Evolutionary conservation across 2,888 invertebrate genomes (phyloP).

Genomic region (Hypselothyrea guttata): DNA sequence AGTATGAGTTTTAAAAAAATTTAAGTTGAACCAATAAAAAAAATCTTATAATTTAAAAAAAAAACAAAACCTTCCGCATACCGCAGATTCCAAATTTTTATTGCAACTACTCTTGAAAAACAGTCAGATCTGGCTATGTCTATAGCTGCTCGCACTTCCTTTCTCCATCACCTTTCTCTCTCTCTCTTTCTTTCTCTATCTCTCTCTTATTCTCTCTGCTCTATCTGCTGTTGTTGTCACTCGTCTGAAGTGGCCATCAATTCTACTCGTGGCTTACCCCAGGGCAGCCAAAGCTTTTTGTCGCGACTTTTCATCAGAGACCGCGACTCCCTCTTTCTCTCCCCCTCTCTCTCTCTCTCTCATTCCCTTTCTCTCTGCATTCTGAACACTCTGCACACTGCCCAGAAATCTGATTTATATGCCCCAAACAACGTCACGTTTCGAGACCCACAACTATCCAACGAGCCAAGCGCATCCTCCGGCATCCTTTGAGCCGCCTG

Average conservation of each 20-base stretch:
- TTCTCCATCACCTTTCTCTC: too few species aligned
- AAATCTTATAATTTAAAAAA: too few species aligned
- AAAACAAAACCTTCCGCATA: too few species aligned
- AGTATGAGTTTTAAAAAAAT: too few species aligned
- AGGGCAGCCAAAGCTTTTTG: constrained; percentile 31
- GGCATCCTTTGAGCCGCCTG: constrained; percentile 1
- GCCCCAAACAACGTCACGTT: constrained; percentile 63
- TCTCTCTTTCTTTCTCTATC: too few species aligned
- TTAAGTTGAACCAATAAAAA: too few species aligned
- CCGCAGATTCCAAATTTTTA: too few species aligned
- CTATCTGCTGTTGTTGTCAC: constrained; percentile 50
- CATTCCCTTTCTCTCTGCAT: too few species aligned
- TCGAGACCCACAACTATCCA: constrained; percentile 1
- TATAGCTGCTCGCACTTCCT: too few species aligned
- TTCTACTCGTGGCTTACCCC: constrained; percentile 64
- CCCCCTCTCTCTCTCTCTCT: too few species aligned
- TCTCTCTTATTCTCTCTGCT: background rate
- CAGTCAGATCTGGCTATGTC: too few species aligned
- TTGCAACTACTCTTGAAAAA: too few species aligned
- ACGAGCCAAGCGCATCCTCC: background rate
- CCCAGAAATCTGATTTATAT: constrained; percentile 75
- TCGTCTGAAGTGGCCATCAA: constrained; percentile 74
- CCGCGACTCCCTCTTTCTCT: background rate
- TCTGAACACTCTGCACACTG: constrained; percentile 10
- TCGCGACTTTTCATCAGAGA: constrained; percentile 32